These are phyloP conservation scores for Alloplasta piceator DNA, from an alignment of 2,888 invertebrate genomes.

Conservation along the genomic window DNA sequence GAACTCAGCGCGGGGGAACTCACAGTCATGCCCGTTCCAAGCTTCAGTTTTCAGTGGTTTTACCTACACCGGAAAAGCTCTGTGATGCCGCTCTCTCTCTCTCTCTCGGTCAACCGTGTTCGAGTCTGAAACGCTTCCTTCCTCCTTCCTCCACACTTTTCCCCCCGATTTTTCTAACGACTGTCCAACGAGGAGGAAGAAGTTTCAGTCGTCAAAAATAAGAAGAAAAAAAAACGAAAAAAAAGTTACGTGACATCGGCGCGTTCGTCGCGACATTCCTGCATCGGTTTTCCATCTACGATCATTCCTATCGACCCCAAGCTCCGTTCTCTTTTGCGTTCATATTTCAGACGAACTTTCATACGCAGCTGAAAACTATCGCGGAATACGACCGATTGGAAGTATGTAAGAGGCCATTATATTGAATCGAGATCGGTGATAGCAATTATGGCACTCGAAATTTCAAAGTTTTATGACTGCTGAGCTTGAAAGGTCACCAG, in stretches of 20 bases:
- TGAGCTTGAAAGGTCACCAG: not conserved
- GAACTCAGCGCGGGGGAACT: slow-evolving; percentile 63
- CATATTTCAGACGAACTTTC: slow-evolving; percentile 25
- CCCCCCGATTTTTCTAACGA: slow-evolving; percentile 15
- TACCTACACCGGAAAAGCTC: slow-evolving; percentile 63
- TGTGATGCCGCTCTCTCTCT: slow-evolving; percentile 62
- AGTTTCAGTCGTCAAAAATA: slow-evolving; percentile 62
- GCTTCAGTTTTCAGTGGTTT: slow-evolving; percentile 65
- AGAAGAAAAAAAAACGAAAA: slow-evolving; percentile 41
- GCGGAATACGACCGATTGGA: not conserved
- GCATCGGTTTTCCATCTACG: slow-evolving; percentile 34
- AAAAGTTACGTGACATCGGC: slow-evolving; percentile 62
- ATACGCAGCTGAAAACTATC: not conserved
- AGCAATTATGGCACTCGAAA: slow-evolving; percentile 2
- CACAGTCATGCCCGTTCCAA: slow-evolving; percentile 40
- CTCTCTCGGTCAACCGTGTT: slow-evolving; percentile 46
- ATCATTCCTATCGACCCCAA: slow-evolving; percentile 30
- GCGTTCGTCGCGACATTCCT: slow-evolving; percentile 29
- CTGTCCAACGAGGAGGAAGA: slow-evolving; percentile 49
- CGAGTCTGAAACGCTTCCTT: slow-evolving; percentile 34
- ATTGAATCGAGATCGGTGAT: not conserved
- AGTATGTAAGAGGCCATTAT: not conserved
- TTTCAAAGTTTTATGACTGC: not conserved
- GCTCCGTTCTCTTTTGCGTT: slow-evolving; percentile 7
- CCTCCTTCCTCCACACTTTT: not conserved